Base-by-base conservation (phyloP, 2,113 vertebrate genomes). In the Neogobius melanostomus region DNA sequence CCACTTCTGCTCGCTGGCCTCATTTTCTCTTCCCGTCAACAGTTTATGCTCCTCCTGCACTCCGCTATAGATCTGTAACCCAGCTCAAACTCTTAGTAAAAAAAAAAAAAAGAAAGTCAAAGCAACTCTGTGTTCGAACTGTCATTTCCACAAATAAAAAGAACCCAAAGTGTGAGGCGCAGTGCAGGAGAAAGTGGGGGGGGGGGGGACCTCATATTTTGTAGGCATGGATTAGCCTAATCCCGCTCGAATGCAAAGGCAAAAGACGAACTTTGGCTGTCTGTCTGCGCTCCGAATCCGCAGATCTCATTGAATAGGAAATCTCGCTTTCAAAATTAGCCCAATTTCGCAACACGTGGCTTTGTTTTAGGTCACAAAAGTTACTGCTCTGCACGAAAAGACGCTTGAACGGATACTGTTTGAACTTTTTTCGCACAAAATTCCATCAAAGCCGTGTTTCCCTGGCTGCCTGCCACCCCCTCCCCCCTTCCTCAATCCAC, bases 191-290 rank as follows among this genome's bases (percentile, higher is more conserved):
- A 79, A 76, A 77, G 56, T 46, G 69, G 68, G 49, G 75, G 28
- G 9, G 82, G 84, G 82, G 21, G 68, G 77, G 70, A 74, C 77
- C 49, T 66, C 69, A 42, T 71, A 72, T 89, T 87, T 88, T 77
- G 81, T 64, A 80, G 77, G 71, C 78, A 61, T 65, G 82, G 81
- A 87, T 88, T 85, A 85, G 82, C 80, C 80, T 85, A 85, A 90
- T 88, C 82, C 82, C 57, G 69, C 72, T 84, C 77, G 79, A 87
- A 85, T 84, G 81, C 71, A 84, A n/a, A 36, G 64, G 62, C 69
- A 82, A 82, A 85, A 64, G 76, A 48, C 74, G 71, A 83, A 85
- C 82, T 84, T 83, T 71, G 69, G 49, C 62, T 66, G 74, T 80
- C 72, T 70, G 68, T 80, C 83, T 82, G 73, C 64, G 81, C 80